Evolutionary conservation across 1,140 invertebrate species (phyloP), one percentile per base, ranked within the genome.

Genomic region (Agrypnia vestita): DNA sequence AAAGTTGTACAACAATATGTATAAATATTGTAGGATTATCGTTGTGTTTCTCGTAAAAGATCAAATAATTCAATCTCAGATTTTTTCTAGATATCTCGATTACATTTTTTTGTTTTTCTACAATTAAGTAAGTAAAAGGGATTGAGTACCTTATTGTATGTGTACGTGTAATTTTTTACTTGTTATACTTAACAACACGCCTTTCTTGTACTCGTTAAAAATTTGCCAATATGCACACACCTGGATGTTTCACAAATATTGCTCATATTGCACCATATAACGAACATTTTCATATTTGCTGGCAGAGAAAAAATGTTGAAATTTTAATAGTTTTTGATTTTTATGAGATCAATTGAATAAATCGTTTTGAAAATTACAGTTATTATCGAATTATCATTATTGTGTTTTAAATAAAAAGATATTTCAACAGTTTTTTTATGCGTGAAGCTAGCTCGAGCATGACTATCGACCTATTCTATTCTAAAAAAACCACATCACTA

Each of bases 81-180:
- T 74, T 74, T 74, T 74, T 74, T 74, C 71, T 74, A 74, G 71
- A 51, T 72, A 51, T 53, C 69, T 51, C 69, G 46, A 55, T 43
- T 71, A 71, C 43, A 71, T 71, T 71, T 69, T 46, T 71, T 15
- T 71, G 17, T 74, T 35, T 17, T 43, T 11, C 21, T 17, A n/a
- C 53, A 53, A 44, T 17, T 56, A 51, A 74, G 71, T 74, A 74
- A 74, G 71, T 74, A 74, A 56, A 74, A 11, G n/a, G 51, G 71
- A 74, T 35, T 21, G 44, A 74, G 15, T 25, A 56, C n/a, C 53
- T 44, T 55, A 10, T 9, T 53, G 6, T 74, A 56, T 74, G 71
- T 74, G 13, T 74, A 55, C 25, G 35, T 74, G 51, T 74, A 55
- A 56, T n/a, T 74, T 51, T 51, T 15, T 17, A 71, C 67, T 51